These are phyloP conservation scores for Henricia sp. DNA, from an alignment of 53 echinoderm and acorn worm species.

Conservation along the genomic window DNA sequence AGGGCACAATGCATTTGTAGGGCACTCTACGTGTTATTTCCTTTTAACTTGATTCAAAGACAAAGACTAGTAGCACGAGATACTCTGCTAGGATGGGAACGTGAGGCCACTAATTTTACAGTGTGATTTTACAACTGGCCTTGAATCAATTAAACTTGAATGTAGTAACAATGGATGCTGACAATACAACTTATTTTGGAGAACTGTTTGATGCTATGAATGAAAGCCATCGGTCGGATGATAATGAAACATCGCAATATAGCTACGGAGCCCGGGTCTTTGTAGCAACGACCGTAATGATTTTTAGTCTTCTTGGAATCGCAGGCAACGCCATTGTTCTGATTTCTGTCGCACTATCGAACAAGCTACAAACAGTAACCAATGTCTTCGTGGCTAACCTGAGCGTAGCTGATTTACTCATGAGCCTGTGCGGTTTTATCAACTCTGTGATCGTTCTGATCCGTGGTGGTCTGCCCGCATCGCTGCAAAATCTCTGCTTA, in stretches of 20 bases:
- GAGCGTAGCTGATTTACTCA: conserved; percentile 22
- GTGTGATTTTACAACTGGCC: too few relatives aligned
- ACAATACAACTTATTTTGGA: too few relatives aligned
- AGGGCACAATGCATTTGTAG: too few relatives aligned
- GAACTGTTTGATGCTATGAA: too few relatives aligned
- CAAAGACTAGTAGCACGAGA: too few relatives aligned
- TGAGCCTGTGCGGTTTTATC: conserved; percentile 22
- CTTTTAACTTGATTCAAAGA: too few relatives aligned
- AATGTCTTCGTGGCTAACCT: conserved; percentile 54
- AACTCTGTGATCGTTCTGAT: conserved; percentile 15
- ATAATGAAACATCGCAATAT: conserved; percentile 17
- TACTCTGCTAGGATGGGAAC: too few relatives aligned
- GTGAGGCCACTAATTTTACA: too few relatives aligned
- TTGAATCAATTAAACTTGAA: too few relatives aligned
- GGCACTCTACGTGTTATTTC: too few relatives aligned
- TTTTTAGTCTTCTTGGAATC: conserved; percentile 3
- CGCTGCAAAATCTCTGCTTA: conserved; percentile 10
- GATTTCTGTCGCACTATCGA: conserved; percentile 30
- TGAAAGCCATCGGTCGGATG: too few relatives aligned
- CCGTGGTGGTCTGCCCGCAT: conserved; percentile 5
- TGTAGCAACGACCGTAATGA: not conserved
- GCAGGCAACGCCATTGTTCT: conserved; percentile 30
- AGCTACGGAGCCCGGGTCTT: conserved; percentile 17
- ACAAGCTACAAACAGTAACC: conserved; percentile 43
- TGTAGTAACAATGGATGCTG: too few relatives aligned